Conservation (phyloP, 2,113 vertebrate species). For the Sus scrofa region DNA sequence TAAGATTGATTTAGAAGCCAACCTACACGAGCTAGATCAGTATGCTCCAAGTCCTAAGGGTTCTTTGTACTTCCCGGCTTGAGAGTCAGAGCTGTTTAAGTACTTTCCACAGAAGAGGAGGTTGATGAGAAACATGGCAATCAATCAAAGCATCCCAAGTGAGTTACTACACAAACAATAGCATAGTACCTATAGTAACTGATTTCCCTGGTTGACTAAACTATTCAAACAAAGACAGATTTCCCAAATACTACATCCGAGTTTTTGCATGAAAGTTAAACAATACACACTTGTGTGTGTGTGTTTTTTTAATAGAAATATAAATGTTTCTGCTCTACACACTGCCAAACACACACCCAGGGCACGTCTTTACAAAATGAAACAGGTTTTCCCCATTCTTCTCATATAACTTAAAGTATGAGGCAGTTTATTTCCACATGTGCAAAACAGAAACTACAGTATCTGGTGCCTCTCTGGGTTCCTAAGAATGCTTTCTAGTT, state of each 20-base stretch:
- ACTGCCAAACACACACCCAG: constrained; percentile 72
- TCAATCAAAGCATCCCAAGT: constrained; percentile 78
- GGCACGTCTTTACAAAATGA: constrained; percentile 78
- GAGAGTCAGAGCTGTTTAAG: constrained; percentile 63
- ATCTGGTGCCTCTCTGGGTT: constrained; percentile 56
- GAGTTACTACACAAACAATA: constrained; percentile 76
- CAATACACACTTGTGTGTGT: constrained; percentile 65
- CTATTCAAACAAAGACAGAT: constrained; percentile 68
- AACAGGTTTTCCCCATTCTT: constrained; percentile 82
- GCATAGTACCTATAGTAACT: constrained; percentile 61
- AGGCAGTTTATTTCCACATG: constrained; percentile 76
- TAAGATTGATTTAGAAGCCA: background rate
- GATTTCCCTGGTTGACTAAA: constrained; percentile 71
- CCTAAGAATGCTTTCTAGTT: constrained; percentile 71
- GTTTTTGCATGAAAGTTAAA: constrained; percentile 79
- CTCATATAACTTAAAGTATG: constrained; percentile 72
- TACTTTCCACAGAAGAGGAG: constrained; percentile 65
- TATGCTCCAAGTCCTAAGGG: constrained; percentile 1
- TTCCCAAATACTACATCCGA: constrained; percentile 69
- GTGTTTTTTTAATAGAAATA: constrained; percentile 68
- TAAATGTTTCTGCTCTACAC: constrained; percentile 75
- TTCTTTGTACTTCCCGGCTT: constrained; percentile 37
- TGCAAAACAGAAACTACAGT: constrained; percentile 78
- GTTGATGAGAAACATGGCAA: constrained; percentile 64
- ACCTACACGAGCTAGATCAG: background rate